phyloP scores from a whole-genome alignment of 2,888 invertebrate genomes.

The Anthophora plumipes region DNA sequence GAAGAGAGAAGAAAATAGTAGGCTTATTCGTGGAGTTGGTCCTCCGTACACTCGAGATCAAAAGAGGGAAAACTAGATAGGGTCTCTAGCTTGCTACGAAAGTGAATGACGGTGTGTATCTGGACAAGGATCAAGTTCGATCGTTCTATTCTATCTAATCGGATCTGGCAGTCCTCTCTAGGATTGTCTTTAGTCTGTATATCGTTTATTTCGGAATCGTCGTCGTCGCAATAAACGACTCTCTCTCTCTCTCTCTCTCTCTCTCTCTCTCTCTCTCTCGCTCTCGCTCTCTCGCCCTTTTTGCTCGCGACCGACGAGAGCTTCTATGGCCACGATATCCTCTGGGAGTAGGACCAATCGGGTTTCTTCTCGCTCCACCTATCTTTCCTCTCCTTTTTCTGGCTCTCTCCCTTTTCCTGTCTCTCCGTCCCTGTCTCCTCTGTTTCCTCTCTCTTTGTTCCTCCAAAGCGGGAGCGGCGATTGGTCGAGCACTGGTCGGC shows the following conservation, averaged over 20 bases:
- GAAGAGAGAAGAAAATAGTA: too few relatives aligned
- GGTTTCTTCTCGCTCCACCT: conserved; percentile 76
- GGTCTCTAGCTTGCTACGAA: too few relatives aligned
- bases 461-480: conserved; percentile 61
- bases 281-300: conserved; percentile 13
- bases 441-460: conserved; percentile 32
- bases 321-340: conserved; percentile 81
- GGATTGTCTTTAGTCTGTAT: conserved; percentile 32
- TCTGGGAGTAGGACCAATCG: conserved; percentile 78
- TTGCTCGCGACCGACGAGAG: conserved; percentile 51
- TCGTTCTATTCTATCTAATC: neutral
- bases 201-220: conserved; percentile 65
- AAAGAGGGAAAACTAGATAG: too few relatives aligned
- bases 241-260: too few relatives aligned
- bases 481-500: conserved; percentile 71
- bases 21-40: too few relatives aligned
- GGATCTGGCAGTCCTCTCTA: conserved; percentile 34
- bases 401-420: conserved; percentile 7
- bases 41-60: too few relatives aligned
- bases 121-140: too few relatives aligned
- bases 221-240: too few relatives aligned
- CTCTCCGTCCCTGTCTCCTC: conserved; percentile 9
- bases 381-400: conserved; percentile 64
- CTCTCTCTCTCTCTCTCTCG: neutral
- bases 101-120: too few relatives aligned